phyloP scores from a whole-genome alignment of 2,797 vertebrate species.

The Amblyraja radiata region DNA sequence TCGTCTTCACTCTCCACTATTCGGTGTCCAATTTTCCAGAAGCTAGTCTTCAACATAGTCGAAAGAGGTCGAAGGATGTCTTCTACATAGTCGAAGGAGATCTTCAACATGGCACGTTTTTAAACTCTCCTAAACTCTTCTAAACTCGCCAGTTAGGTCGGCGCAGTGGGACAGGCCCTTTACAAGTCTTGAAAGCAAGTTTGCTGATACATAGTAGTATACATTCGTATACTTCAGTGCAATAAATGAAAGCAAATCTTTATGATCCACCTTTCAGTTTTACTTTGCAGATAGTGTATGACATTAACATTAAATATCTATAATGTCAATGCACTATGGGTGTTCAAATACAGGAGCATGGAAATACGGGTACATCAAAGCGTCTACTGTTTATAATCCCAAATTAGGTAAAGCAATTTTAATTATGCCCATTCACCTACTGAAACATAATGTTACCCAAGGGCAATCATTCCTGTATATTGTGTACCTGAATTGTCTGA shows the following conservation, averaged over 20 bases:
- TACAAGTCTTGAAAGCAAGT: background rate
- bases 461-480: background rate
- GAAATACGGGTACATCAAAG: background rate
- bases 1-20: too few species aligned
- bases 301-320: conserved; percentile 1
- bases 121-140: too few species aligned
- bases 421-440: background rate
- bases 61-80: too few species aligned
- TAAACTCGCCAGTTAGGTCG: too few species aligned
- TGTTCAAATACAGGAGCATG: background rate
- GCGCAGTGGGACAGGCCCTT: too few species aligned
- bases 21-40: too few species aligned
- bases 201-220: background rate
- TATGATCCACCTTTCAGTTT: background rate
- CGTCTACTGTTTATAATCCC: background rate
- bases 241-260: background rate
- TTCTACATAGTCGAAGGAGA: too few species aligned
- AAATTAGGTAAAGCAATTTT: background rate
- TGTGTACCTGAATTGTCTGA: background rate
- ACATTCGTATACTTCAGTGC: background rate
- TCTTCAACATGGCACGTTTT: too few species aligned
- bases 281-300: conserved; percentile 1
- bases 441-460: conserved; percentile 1
- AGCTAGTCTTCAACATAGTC: too few species aligned
- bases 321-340: background rate